These are phyloP conservation scores for Drosophila falleni DNA, from an alignment of 2,888 invertebrate genomes.

Conservation along the genomic window DNA sequence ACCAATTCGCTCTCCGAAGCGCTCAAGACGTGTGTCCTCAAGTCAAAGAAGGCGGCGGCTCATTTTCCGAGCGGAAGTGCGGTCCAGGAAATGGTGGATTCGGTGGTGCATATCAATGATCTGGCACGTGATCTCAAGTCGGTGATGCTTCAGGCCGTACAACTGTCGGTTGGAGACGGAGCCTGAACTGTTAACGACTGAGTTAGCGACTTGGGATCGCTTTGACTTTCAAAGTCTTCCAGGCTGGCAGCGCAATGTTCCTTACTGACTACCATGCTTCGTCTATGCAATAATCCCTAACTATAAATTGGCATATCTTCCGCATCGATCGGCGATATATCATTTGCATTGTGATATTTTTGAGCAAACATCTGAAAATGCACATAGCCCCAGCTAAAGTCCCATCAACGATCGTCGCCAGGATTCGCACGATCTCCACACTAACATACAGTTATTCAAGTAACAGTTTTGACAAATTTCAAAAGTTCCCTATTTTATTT, in stretches of 20 bases:
- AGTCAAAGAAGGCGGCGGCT: constrained; percentile 95
- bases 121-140: constrained; percentile 93
- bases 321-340: constrained; percentile 32
- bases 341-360: constrained; percentile 74
- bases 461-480: background rate
- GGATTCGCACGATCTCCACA: constrained; percentile 39
- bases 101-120: constrained; percentile 94
- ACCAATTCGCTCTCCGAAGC: constrained; percentile 93
- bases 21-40: constrained; percentile 92
- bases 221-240: constrained; percentile 78
- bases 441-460: background rate
- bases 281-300: constrained; percentile 29
- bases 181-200: constrained; percentile 53
- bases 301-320: constrained; percentile 64
- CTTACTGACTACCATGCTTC: constrained; percentile 52
- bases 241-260: constrained; percentile 64
- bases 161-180: constrained; percentile 72
- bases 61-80: constrained; percentile 96
- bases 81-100: constrained; percentile 97
- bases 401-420: constrained; percentile 43
- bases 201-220: constrained; percentile 2
- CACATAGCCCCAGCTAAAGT: constrained; percentile 31
- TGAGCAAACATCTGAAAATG: constrained; percentile 67
- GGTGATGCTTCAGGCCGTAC: constrained; percentile 90
- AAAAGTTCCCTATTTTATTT: background rate